Evolutionary conservation across 2,888 invertebrate species (phyloP).

Genomic region (Platynereis dumerilii): DNA sequence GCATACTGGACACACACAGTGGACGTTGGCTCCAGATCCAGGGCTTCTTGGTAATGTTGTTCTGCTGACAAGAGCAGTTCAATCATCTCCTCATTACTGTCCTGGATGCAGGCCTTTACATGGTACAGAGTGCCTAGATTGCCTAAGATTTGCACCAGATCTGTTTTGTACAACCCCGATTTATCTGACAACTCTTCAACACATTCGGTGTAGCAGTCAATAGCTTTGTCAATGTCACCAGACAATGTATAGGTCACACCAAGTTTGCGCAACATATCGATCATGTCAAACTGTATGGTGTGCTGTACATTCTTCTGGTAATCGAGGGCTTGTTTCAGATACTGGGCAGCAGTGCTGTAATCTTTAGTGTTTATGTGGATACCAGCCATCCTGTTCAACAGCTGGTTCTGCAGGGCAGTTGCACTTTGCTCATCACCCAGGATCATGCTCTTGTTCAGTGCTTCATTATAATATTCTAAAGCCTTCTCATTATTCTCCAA

Average conservation of each 20-base stretch:
- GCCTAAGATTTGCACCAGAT: conserved; percentile 54
- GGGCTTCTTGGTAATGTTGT: conserved; percentile 55
- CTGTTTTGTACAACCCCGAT: conserved; percentile 41
- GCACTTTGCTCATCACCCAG: conserved; percentile 36
- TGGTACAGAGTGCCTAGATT: conserved; percentile 60
- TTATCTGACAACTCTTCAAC: conserved; percentile 56
- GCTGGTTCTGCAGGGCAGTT: conserved; percentile 55
- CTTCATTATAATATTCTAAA: conserved; percentile 56
- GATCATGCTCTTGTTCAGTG: conserved; percentile 42
- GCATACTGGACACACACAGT: conserved; percentile 58
- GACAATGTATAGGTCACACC: conserved; percentile 59
- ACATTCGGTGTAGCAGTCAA: conserved; percentile 59
- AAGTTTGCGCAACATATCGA: conserved; percentile 54
- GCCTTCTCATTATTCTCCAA: conserved; percentile 58
- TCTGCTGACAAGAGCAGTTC: conserved; percentile 54
- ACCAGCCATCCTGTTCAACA: conserved; percentile 58
- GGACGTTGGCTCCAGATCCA: conserved; percentile 44
- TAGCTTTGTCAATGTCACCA: conserved; percentile 59
- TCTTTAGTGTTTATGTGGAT: conserved; percentile 59
- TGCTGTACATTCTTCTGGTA: conserved; percentile 56
- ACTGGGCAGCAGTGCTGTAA: conserved; percentile 56
- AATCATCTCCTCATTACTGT: conserved; percentile 51
- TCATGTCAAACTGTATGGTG: conserved; percentile 59
- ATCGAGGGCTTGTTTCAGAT: conserved; percentile 59
- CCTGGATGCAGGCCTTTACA: conserved; percentile 58